These are phyloP conservation scores for Rhodophaea formosa DNA, from an alignment of 2,888 invertebrate species.

Conservation along the genomic window DNA sequence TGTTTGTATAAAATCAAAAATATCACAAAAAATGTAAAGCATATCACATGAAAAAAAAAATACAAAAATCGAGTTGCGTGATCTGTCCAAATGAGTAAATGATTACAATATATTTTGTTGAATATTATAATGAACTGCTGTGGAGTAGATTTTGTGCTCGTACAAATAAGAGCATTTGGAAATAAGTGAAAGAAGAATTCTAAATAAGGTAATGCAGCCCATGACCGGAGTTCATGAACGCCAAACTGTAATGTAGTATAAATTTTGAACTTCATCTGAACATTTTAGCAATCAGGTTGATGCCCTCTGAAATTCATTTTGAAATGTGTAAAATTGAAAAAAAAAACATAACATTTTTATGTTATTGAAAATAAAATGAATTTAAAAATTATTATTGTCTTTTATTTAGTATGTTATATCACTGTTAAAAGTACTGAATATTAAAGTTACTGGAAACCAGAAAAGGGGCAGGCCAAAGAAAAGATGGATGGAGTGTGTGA, in stretches of 20 bases:
- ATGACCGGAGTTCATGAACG: slow-evolving; percentile 63
- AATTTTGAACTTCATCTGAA: slow-evolving; percentile 67
- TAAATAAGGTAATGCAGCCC: slow-evolving; percentile 57
- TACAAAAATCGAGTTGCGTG: slow-evolving; percentile 57
- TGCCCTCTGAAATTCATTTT: slow-evolving; percentile 73
- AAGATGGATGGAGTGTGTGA: no score
- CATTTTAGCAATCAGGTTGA: slow-evolving; percentile 71
- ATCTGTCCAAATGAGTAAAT: slow-evolving; percentile 65
- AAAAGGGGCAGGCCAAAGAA: no score
- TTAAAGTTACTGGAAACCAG: no score
- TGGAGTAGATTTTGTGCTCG: slow-evolving; percentile 69
- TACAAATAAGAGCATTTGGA: slow-evolving; percentile 77
- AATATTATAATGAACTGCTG: slow-evolving; percentile 69
- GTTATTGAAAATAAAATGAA: slow-evolving; percentile 82
- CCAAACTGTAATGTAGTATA: slow-evolving; percentile 74
- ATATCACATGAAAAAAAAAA: slow-evolving; percentile 63
- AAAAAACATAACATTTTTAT: slow-evolving; percentile 81
- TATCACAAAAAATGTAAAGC: slow-evolving; percentile 75
- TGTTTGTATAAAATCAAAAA: slow-evolving; percentile 68
- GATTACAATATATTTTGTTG: slow-evolving; percentile 77
- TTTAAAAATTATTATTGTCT: slow-evolving; percentile 67
- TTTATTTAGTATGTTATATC: slow-evolving; percentile 36
- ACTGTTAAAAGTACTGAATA: neutral
- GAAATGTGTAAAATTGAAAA: slow-evolving; percentile 76
- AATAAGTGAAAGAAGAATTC: slow-evolving; percentile 77